Percentiles rank a stretch among this genome's conserved stretches.
phyloP scores from a whole-genome alignment of 2,797 vertebrate genomes.

The Philypnodon macrostomus region DNA sequence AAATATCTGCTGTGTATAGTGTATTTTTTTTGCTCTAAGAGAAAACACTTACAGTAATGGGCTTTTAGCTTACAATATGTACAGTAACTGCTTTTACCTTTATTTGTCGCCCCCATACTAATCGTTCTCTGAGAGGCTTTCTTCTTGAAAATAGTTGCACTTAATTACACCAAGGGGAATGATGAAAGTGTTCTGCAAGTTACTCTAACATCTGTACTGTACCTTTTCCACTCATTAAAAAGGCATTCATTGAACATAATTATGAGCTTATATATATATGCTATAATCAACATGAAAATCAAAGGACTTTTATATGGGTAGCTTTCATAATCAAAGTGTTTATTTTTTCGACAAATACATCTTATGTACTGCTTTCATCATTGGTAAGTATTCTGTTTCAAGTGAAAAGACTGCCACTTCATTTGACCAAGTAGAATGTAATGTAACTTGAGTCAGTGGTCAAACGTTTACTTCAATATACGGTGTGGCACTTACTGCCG shows the following conservation, averaged over 20 bases:
- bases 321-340: constrained; percentile 35
- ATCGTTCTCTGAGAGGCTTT: constrained; percentile 14
- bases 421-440: no score
- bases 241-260: constrained; percentile 3
- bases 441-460: no score
- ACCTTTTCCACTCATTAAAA: constrained; percentile 8
- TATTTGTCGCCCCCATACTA: constrained; percentile 20
- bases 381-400: no score
- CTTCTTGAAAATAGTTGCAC: constrained; percentile 5
- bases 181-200: constrained; percentile 1
- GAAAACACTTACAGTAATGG: constrained; percentile 32
- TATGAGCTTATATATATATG: constrained; percentile 7
- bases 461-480: no score
- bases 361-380: constrained; percentile 42
- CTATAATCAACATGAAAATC: constrained; percentile 6
- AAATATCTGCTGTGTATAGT: constrained; percentile 18
- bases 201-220: not conserved
- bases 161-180: not conserved
- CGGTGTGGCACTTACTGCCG: no score
- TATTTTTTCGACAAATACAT: constrained; percentile 32
- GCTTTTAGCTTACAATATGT: constrained; percentile 18
- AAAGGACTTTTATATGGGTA: constrained; percentile 23
- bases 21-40: constrained; percentile 28
- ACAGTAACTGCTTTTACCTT: constrained; percentile 22
- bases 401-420: no score